Conservation (phyloP, 37 sponge, comb jelly and placozoan species). For the Agelas oroides region DNA sequence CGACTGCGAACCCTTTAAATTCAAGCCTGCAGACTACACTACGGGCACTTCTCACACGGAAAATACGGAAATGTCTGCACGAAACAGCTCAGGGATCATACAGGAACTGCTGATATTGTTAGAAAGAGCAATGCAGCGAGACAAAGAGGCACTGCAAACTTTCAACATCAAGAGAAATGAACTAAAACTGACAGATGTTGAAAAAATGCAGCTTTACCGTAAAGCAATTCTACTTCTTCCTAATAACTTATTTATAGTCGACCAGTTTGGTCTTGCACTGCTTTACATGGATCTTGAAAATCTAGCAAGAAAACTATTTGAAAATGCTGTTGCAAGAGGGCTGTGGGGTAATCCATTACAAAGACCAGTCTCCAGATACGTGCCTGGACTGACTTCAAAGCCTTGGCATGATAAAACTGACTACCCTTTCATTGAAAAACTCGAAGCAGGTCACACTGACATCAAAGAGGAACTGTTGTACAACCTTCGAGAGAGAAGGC, state of each 20-base stretch:
- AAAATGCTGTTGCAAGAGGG: constrained; percentile 80
- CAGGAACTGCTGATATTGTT: constrained; percentile 61
- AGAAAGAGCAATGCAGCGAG: constrained; percentile 66
- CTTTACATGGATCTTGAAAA: constrained; percentile 50
- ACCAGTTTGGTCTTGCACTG: constrained; percentile 86
- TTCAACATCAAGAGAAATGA: constrained; percentile 82
- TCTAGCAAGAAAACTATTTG: constrained; percentile 69
- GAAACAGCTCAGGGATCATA: constrained; percentile 64
- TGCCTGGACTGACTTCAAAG: constrained; percentile 70
- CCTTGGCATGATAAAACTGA: constrained; percentile 85
- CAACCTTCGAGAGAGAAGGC: constrained; percentile 49
- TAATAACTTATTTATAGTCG: constrained; percentile 87
- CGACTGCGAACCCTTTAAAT: constrained; percentile 67
- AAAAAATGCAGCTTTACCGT: constrained; percentile 75
- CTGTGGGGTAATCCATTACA: constrained; percentile 91
- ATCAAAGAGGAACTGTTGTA: constrained; percentile 71
- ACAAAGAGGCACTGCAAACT: constrained; percentile 57
- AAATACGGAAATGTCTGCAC: neutral
- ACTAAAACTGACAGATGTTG: constrained; percentile 71
- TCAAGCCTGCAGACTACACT: neutral
- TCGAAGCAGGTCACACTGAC: constrained; percentile 74
- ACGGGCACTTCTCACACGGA: constrained; percentile 22
- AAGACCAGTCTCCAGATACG: constrained; percentile 89
- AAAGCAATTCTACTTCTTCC: constrained; percentile 84
- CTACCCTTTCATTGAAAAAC: constrained; percentile 74